Percentiles rank a stretch among this genome's conserved stretches.
These are phyloP conservation scores for Thamnophis sirtalis DNA, from an alignment of 2,113 vertebrate genomes.

Conservation along the genomic window DNA sequence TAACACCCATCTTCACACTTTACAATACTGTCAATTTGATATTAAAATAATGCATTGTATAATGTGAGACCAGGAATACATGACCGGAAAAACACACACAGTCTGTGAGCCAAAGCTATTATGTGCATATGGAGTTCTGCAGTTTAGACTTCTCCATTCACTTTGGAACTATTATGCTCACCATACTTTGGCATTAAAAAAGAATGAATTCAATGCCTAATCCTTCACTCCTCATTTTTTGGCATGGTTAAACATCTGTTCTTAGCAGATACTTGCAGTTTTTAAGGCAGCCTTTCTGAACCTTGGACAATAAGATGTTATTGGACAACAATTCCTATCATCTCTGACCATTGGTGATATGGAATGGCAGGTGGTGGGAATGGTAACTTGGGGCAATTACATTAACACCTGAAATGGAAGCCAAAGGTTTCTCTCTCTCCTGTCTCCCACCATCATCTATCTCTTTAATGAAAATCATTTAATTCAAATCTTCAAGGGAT, in stretches of 20 bases:
- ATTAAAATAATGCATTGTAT: neutral
- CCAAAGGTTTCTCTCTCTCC: neutral
- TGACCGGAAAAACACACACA: neutral
- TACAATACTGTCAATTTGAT: neutral
- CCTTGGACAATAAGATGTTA: neutral
- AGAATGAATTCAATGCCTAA: neutral
- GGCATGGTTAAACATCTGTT: neutral
- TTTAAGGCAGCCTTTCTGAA: neutral
- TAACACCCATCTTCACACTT: constrained; percentile 2
- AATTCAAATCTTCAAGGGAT: neutral
- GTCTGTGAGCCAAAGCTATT: constrained; percentile 14
- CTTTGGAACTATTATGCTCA: neutral
- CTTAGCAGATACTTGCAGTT: neutral
- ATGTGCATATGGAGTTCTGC: neutral
- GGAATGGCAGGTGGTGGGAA: neutral
- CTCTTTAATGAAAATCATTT: neutral
- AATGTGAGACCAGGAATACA: neutral
- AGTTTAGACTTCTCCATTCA: neutral
- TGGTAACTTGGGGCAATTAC: neutral
- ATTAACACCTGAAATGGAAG: neutral
- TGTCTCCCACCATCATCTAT: neutral
- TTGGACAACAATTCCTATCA: neutral
- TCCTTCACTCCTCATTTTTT: neutral
- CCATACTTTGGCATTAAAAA: neutral
- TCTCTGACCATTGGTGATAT: neutral